Base-by-base conservation (phyloP, 2,113 vertebrate species). In the Malurus elegans region DNA sequence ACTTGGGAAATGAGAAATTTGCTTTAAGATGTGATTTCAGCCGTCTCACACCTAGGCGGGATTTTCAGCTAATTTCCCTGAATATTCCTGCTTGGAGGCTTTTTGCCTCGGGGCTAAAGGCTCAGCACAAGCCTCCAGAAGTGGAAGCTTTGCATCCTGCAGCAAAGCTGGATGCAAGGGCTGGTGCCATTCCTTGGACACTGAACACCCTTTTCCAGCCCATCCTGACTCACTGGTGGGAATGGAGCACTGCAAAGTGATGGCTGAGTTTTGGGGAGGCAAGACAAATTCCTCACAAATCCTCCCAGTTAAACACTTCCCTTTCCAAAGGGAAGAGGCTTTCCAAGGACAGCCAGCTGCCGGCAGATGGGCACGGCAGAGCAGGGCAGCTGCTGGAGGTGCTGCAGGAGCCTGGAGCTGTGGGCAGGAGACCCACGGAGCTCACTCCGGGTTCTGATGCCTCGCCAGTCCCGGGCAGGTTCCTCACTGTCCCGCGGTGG, bases 21-120 rank as follows among this genome's bases (percentile, higher is more conserved):
- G 61, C 73, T 94, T 87, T 89, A 67, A 94, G 82, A 75, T 87
- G 84, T 91, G 91, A 91, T 91, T 94, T 85, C 92, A 94, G 93
- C 73, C 1, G 1, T 44, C 78, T 94, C 91, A 78, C 93, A 92
- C 86, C 93, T 92, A 70, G 58, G 32, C 1, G 5, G 90, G 91
- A 96, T 94, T 95, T 95, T 81, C 90, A 91, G 93, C 61, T 94
- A 56, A 67, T 94, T 94, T 67, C 74, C 40, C 61, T 36, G 40
- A 74, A 36, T 62, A 36, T 26, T 75, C 69, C 28, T 44, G 8
- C 24, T 5, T 40, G 78, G 70, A 90, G 66, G 34, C 10, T n/a
- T 78, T 79, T 73, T 50, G 38, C 60, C 78, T 9, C 34, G 19
- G 57, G 56, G 47, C 29, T 62, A 34, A n/a, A 84, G 23, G 42